Percentiles rank a stretch among this genome's conserved stretches.
phyloP scores from a whole-genome alignment of 30 jellyfish, hydroid and myxozoan genomes.

The Aurelia sp. region DNA sequence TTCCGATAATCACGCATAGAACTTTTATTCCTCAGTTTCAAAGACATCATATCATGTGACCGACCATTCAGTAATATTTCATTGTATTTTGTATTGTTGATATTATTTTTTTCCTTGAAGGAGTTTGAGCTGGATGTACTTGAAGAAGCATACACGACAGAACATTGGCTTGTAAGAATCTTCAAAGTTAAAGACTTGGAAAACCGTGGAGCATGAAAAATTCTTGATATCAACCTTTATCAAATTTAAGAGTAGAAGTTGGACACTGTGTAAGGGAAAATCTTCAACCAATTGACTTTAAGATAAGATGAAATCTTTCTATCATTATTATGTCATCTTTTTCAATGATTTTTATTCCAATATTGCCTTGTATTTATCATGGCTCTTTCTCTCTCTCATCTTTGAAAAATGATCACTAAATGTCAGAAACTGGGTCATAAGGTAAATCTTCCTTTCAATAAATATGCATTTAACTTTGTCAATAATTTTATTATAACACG shows the following conservation, averaged over 20 bases:
- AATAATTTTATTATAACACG: no score
- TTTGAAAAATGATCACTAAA: no score
- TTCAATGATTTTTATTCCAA: not conserved
- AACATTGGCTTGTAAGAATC: constrained; percentile 98
- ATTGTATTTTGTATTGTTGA: not conserved
- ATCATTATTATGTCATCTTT: not conserved
- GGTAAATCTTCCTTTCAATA: no score
- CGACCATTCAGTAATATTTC: no score
- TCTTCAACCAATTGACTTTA: not conserved
- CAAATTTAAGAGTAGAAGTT: not conserved
- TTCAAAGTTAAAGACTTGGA: constrained; percentile 96
- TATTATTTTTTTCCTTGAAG: constrained; percentile 30
- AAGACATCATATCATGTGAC: no score
- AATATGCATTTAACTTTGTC: no score
- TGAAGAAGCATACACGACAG: constrained; percentile 98
- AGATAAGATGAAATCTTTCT: not conserved
- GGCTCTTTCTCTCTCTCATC: no score
- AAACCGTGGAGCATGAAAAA: constrained; percentile 79
- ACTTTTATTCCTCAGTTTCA: no score
- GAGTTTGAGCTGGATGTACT: constrained; percentile 94
- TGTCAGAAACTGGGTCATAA: no score
- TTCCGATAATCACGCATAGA: no score
- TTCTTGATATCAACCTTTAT: not conserved
- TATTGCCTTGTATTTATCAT: no score
- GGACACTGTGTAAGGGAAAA: not conserved